Percentiles rank a stretch among this genome's conserved stretches.
Evolutionary conservation across 2,888 invertebrate species (phyloP).

Genomic region (Antheraea assamensis): DNA sequence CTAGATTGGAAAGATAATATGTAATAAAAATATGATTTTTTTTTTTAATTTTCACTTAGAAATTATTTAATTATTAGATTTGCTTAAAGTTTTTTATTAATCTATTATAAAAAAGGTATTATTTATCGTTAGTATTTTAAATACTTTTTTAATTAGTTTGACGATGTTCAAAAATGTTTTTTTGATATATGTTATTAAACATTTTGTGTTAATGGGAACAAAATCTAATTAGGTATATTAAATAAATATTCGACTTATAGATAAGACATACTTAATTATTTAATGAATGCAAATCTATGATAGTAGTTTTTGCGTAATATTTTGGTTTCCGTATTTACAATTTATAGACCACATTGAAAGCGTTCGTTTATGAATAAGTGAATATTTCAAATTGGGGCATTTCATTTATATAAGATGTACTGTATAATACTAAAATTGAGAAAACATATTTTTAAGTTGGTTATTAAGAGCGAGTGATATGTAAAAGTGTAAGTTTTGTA

Average conservation of each 20-base stretch:
- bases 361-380: neutral
- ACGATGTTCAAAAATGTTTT: neutral
- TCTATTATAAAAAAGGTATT: neutral
- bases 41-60: too few species aligned
- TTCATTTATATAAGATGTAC: neutral
- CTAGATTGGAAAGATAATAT: too few species aligned
- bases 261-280: neutral
- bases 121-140: neutral
- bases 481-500: conserved; percentile 33
- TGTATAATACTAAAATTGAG: conserved; percentile 23
- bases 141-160: neutral
- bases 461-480: conserved; percentile 14
- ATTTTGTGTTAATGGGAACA: neutral
- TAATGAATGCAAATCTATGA: neutral
- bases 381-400: neutral
- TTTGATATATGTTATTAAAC: neutral
- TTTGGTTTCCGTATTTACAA: neutral
- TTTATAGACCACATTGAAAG: neutral
- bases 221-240: neutral
- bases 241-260: neutral
- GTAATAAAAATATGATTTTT: too few species aligned
- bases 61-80: too few species aligned
- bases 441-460: conserved; percentile 34
- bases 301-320: neutral
- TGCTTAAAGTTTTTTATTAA: neutral